Evolutionary conservation across 2,797 vertebrate genomes (phyloP).

Genomic region (Sciurus carolinensis): DNA sequence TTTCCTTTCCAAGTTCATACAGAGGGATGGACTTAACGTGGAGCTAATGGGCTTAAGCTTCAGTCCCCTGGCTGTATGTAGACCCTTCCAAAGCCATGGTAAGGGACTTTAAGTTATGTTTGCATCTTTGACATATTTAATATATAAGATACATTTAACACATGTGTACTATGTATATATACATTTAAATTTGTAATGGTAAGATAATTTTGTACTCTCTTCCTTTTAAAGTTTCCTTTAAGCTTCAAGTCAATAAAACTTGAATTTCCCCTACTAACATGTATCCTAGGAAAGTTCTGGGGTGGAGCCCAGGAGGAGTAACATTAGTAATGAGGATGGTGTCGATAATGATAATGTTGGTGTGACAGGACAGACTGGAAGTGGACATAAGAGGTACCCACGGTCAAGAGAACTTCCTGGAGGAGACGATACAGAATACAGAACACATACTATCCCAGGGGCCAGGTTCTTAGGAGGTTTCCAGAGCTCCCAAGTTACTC

Average conservation of each 20-base stretch:
- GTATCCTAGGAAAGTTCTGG: not conserved
- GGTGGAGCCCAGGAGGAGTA: not conserved
- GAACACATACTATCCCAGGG: not conserved
- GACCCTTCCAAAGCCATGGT: not conserved
- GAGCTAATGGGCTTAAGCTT: not conserved
- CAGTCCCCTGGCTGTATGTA: not conserved
- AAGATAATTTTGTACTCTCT: not conserved
- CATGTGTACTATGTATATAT: not conserved
- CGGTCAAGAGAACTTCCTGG: not conserved
- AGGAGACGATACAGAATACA: not conserved
- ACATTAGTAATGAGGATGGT: not conserved
- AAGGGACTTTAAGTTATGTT: not conserved
- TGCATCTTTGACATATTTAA: not conserved
- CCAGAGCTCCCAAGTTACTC: not conserved
- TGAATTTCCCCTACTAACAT: not conserved
- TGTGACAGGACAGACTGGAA: not conserved
- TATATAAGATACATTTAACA: not conserved
- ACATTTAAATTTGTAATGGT: not conserved
- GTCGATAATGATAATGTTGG: not conserved
- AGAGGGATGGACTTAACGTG: not conserved
- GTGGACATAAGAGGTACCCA: not conserved
- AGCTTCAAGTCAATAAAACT: not conserved
- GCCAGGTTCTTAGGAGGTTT: not conserved
- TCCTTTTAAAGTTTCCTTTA: constrained; percentile 30
- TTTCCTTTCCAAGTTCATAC: not conserved